A percentile compares a stretch with the other conserved stretches of the same genome.
These are phyloP conservation scores for Papilio protenor DNA, from an alignment of 2,888 invertebrate species.

Conservation along the genomic window DNA sequence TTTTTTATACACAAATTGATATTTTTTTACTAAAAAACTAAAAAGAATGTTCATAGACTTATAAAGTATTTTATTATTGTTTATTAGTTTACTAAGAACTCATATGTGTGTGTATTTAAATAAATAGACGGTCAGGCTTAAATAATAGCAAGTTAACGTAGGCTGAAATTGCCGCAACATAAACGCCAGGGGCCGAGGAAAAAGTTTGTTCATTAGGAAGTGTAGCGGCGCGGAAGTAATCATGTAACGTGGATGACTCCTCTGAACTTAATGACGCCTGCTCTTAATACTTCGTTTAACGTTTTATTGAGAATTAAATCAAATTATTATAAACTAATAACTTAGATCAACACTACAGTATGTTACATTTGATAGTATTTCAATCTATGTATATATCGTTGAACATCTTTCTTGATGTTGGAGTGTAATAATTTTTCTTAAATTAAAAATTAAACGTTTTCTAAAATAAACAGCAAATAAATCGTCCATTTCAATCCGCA, in stretches of 20 bases:
- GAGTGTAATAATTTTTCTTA: too few relatives aligned
- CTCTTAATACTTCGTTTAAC: constrained; percentile 16
- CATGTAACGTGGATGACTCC: constrained; percentile 20
- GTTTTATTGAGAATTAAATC: not conserved
- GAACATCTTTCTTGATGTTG: not conserved
- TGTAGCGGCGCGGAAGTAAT: constrained; percentile 23
- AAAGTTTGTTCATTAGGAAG: constrained; percentile 27
- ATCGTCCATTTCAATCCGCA: not conserved
- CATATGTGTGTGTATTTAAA: too few relatives aligned
- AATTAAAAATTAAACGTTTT: not conserved
- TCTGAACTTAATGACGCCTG: constrained; percentile 21
- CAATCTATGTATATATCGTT: too few relatives aligned
- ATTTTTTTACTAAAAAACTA: too few relatives aligned
- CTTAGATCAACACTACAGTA: not conserved
- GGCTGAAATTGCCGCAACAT: constrained; percentile 4
- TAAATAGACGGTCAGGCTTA: not conserved
- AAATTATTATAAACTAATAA: not conserved
- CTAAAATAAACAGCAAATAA: not conserved
- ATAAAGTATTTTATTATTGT: too few relatives aligned
- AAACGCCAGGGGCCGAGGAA: constrained; percentile 6
- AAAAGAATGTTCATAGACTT: too few relatives aligned
- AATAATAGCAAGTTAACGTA: not conserved
- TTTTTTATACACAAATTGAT: too few relatives aligned
- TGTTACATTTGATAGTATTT: not conserved
- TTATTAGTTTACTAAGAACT: too few relatives aligned